These are phyloP conservation scores for Rutpela maculata DNA, from an alignment of 2,888 invertebrate genomes.

Conservation along the genomic window DNA sequence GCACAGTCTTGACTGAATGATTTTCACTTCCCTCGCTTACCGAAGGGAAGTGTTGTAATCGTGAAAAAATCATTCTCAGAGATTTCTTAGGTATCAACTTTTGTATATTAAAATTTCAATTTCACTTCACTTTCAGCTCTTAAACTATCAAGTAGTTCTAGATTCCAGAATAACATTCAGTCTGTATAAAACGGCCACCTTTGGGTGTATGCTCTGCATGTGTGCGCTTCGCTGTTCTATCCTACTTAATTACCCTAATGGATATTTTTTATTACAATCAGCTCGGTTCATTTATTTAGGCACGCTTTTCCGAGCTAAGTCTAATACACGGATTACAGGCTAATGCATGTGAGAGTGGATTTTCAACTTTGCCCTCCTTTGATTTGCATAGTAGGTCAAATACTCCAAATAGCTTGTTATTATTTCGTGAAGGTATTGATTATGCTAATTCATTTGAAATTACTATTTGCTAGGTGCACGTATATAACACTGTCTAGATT, in stretches of 20 bases:
- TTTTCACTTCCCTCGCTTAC: too few relatives aligned
- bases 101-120: too few relatives aligned
- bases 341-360: conserved; percentile 5
- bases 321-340: conserved; percentile 1
- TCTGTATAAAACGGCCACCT: conserved; percentile 19
- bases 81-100: too few relatives aligned
- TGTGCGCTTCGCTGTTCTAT: conserved; percentile 5
- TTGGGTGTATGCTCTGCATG: conserved; percentile 11
- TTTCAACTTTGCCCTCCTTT: conserved; percentile 9
- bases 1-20: too few relatives aligned
- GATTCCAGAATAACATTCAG: conserved; percentile 8
- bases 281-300: not conserved
- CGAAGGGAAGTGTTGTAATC: too few relatives aligned
- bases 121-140: too few relatives aligned
- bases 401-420: conserved; percentile 26
- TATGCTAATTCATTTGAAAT: conserved; percentile 22
- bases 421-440: conserved; percentile 29
- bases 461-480: not conserved
- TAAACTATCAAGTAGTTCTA: not conserved
- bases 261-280: conserved; percentile 4
- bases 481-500: not conserved
- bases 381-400: conserved; percentile 33
- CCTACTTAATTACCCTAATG: conserved; percentile 23
- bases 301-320: not conserved
- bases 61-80: too few relatives aligned